These are phyloP conservation scores for Diaperis boleti DNA, from an alignment of 2,888 invertebrate genomes.

Conservation along the genomic window DNA sequence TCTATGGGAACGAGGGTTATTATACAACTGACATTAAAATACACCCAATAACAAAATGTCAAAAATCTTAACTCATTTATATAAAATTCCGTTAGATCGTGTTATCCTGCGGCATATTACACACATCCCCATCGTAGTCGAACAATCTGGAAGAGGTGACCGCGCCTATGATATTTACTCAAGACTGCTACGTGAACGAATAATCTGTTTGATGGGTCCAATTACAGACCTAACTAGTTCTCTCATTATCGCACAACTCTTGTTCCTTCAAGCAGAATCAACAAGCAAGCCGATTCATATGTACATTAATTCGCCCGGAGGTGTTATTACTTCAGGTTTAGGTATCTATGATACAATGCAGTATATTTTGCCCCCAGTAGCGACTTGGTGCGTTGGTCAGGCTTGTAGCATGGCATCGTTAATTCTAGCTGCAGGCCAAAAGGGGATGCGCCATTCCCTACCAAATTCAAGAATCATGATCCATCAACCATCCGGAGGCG, in stretches of 20 bases:
- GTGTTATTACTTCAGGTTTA: conserved; percentile 93
- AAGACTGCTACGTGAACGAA: conserved; percentile 92
- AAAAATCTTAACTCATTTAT: not conserved
- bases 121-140: conserved; percentile 86
- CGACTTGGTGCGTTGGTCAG: conserved; percentile 95
- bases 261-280: conserved; percentile 93
- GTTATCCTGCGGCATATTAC: not conserved
- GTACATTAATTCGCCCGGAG: conserved; percentile 95
- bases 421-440: conserved; percentile 87
- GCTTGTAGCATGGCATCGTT: conserved; percentile 98
- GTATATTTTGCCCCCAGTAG: conserved; percentile 93
- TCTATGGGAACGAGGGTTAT: no score
- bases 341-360: conserved; percentile 99
- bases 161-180: conserved; percentile 98
- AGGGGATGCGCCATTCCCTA: conserved; percentile 92
- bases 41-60: conserved; percentile 8
- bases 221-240: conserved; percentile 92
- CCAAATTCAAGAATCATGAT: conserved; percentile 98
- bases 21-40: no score
- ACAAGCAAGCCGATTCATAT: conserved; percentile 96
- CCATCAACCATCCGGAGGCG: conserved; percentile 94
- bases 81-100: no score
- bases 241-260: conserved; percentile 91
- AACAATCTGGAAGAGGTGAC: conserved; percentile 91
- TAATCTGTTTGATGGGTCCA: conserved; percentile 97